A percentile compares a stretch with the other conserved stretches of the same genome.
phyloP scores from a whole-genome alignment of 2,113 vertebrate species.

The Amphiprion ocellaris region DNA sequence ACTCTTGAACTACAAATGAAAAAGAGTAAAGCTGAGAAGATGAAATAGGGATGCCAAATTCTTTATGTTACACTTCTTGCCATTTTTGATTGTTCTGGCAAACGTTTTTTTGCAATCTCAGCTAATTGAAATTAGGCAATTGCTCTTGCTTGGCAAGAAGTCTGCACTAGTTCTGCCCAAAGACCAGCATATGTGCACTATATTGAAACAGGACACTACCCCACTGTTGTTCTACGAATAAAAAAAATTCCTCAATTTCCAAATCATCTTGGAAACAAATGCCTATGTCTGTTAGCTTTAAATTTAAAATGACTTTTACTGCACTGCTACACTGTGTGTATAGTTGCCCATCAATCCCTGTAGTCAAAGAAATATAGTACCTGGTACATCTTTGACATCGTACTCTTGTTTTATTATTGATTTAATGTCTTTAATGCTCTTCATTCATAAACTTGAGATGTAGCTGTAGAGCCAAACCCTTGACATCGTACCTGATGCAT shows the following conservation, averaged over 20 bases:
- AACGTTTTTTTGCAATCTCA: constrained; percentile 40
- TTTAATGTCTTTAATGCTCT: constrained; percentile 32
- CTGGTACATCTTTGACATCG: constrained; percentile 11
- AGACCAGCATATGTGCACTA: neutral
- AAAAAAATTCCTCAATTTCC: neutral
- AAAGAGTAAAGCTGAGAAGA: constrained; percentile 11
- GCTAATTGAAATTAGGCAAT: constrained; percentile 23
- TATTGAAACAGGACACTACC: neutral
- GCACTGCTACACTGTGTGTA: neutral
- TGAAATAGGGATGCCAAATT: neutral
- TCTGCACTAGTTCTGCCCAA: neutral
- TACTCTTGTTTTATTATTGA: constrained; percentile 44
- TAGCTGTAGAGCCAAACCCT: constrained; percentile 10
- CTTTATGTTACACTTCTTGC: constrained; percentile 17
- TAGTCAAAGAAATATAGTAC: neutral
- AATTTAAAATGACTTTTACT: constrained; percentile 7
- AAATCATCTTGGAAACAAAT: neutral
- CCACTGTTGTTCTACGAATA: neutral
- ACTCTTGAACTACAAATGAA: neutral
- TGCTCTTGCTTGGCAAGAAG: constrained; percentile 34
- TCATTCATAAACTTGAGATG: constrained; percentile 29
- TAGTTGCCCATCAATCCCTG: neutral
- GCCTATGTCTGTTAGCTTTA: neutral
- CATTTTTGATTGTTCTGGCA: constrained; percentile 25
- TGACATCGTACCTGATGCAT: constrained; percentile 26